These are phyloP conservation scores for Rapana venosa DNA, from an alignment of 2,888 invertebrate genomes.

Conservation along the genomic window DNA sequence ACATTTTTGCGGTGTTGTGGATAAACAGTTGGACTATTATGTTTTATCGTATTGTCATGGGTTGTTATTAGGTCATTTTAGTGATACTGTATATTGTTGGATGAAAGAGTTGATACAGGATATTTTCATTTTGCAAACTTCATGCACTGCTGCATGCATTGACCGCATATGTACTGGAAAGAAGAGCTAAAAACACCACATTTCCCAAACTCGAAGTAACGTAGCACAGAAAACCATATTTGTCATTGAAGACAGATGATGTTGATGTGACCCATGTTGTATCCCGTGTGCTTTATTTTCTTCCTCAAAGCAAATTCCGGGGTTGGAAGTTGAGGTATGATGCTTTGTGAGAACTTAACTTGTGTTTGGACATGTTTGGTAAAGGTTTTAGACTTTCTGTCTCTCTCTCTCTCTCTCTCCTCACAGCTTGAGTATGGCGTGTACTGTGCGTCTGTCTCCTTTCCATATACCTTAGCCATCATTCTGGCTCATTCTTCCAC, in stretches of 20 bases:
- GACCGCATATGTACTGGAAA: neutral
- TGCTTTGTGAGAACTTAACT: neutral
- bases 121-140: too few species aligned
- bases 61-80: too few species aligned
- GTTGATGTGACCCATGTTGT: neutral
- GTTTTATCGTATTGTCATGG: too few species aligned
- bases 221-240: neutral
- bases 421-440: neutral
- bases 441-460: neutral
- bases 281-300: constrained; percentile 15
- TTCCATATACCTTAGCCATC: neutral
- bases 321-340: constrained; percentile 48
- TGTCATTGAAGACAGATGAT: neutral
- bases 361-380: constrained; percentile 3
- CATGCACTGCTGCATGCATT: too few species aligned
- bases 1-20: too few species aligned
- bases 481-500: neutral
- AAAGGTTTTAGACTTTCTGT: constrained; percentile 6
- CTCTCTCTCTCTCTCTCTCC: neutral
- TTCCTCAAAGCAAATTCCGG: constrained; percentile 45
- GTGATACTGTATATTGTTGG: too few species aligned
- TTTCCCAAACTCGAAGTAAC: neutral
- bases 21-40: too few species aligned
- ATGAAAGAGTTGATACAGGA: too few species aligned
- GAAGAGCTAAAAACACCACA: neutral